Evolutionary conservation across 2,888 invertebrate species (phyloP), one percentile per base, ranked within the genome.

Genomic region (Loripinus fragilis): DNA sequence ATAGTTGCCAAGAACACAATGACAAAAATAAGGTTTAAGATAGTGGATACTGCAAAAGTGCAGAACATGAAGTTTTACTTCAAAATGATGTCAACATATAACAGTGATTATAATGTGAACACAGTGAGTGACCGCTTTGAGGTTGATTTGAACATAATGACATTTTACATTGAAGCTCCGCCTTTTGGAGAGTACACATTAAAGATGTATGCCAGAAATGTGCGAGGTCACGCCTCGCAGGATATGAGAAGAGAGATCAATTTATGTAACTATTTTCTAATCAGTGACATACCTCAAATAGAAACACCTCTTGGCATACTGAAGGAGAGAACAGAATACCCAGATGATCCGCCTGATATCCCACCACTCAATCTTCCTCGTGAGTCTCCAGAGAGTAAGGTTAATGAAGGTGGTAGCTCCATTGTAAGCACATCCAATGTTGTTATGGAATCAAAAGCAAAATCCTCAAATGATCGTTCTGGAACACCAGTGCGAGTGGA

Each of bases 201-300:
- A 28, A 84, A 84, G 67, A 84, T 84, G 84, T 84, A 66, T 41
- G 72, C 84, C 2, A 64, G 81, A 75, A 84, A 84, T 67, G 84
- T 84, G 7, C 76, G 79, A 10, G 84, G 81, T 10, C 76, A 79
- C 35, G 74, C 79, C 10, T 70, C 84, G 0, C 23, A 66, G 17
- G 71, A 76, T 10, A 73, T 80, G 68, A 76, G 80, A 30, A 50
- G 64, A 23, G 80, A 89, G 52, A 76, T 78, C 17, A 92, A 92
- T 76, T 86, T 92, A 38, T 92, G 91, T 73, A 92, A 91, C 67
- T 89, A 88, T 76, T 78, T 88, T 20, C 75, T 89, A 12, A 82
- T 87, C 25, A 87, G 86, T 65, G 84, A 84, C 48, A n/a, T 81
- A 8, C 81, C 48, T n/a, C 71, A 70, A 23, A 42, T 71, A 28